Base-by-base conservation (phyloP, 1,140 invertebrate genomes). In the Dermatophagoides farinae region DNA sequence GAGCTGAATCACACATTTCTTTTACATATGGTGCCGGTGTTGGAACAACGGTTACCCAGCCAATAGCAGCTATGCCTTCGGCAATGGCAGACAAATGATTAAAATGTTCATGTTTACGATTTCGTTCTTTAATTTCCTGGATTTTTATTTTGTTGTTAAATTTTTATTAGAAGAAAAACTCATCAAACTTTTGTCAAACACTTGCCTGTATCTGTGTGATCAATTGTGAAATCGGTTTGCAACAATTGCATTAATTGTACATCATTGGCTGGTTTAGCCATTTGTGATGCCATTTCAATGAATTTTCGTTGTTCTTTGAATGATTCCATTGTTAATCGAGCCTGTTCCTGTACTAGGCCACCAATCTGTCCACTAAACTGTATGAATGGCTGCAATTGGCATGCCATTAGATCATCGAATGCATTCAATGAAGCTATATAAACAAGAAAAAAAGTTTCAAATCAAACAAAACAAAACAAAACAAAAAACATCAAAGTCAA, bases 1-100 rank as follows among this genome's bases (percentile, higher is more conserved):
- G 88, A 10, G 90, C 88, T 37, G 92, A 87, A 73, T 98, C 92
- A 66, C 86, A 85, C 89, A 97, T 95, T 73, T 98, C 93, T 74
- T 97, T 97, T 0, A 97, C 79, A 70, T 83, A 88, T 0, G 90
- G 90, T 8, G 79, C 82, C 10, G 91, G 90, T 1, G 88, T 82
- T 20, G 87, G 86, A 60, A 80, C 74, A 25, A 95, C 80, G 40
- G 86, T 81, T 9, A 97, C 86, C 95, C 95, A 98, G 43, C 88
- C 91, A 6, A 98, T 74, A 6, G 91, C 92, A 2, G 88, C 84
- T 66, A 97, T 89, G 70, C 88, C 91, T 74, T 97, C 93, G 64
- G 85, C 88, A 60, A 98, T 83, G 0, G 89, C 88, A 16, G 88
- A 92, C 31, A 98, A 76, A 73, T 98, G 93, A 75, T 97, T 97